Base-by-base conservation (phyloP, 2,888 invertebrate genomes). In the Melipona bicolor region DNA sequence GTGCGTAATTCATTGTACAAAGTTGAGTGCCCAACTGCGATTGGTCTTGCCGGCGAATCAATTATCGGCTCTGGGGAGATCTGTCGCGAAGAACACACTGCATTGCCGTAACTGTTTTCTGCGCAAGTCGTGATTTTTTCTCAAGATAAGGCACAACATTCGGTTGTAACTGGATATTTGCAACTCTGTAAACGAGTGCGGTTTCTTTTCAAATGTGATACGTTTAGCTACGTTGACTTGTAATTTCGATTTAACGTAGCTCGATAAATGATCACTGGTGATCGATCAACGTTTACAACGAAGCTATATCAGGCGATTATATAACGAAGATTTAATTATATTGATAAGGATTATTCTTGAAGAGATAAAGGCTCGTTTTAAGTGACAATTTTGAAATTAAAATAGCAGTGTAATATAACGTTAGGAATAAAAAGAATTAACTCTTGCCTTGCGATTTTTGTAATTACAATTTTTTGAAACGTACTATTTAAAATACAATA, bases 41-140 rank as follows among this genome's bases (percentile, higher is more conserved):
- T 17, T 19, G 21, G 21, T 19, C 6, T 59, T 5, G 13, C 11
- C 3, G 24, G 17, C 9, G 43, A 5, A 43, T 43, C 43, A 52
- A 59, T 68, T 65, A 32, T 76, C 11, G 19, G 32, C 36, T 69
- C 21, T 3, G n/a, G 59, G 27, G 49, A 49, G 32, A 68, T 36
- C n/a, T 59, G 36, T 24, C 43, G 43, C 43, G 43, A 59, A 32
- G 17, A 27, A 76, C 50, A 32, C 24, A 62, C n/a, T 59, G 65
- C 64, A 70, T 77, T 52, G 77, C 32, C 24, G 70, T 19, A 36
- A 27, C 27, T 2, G 21, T 27, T 56, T 15, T 19, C 50, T 71
- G 70, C 71, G 77, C 59, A 64, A 32, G 71, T 52, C 52, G 59
- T n/a, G 52, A 61, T 62, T 19, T 19, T 62, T 54, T 52, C 49